Conservation (phyloP, 1,140 invertebrate species). For the Lucilia cuprina region DNA sequence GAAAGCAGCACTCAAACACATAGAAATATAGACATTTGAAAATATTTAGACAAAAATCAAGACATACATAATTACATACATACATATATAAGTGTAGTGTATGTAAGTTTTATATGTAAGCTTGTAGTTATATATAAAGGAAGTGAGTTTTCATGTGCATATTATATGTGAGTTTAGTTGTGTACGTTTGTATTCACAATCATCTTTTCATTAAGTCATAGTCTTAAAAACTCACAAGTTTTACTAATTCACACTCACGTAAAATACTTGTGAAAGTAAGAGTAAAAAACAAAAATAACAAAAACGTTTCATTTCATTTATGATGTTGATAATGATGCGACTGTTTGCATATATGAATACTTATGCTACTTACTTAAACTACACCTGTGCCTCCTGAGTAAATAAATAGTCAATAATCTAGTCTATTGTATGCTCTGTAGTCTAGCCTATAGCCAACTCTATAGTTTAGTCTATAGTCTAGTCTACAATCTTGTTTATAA, state of each 20-base stretch:
- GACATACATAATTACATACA: too few species aligned
- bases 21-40: too few species aligned
- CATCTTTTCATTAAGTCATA: conserved; percentile 9
- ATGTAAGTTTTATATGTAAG: too few species aligned
- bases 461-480: too few species aligned
- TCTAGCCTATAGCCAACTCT: too few species aligned
- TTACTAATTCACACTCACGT: conserved; percentile 17
- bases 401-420: neutral
- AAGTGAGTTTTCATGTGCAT: too few species aligned
- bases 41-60: too few species aligned
- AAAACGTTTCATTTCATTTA: neutral
- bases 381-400: neutral
- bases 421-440: too few species aligned
- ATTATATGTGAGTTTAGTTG: neutral
- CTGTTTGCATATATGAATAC: neutral
- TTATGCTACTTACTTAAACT: neutral
- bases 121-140: too few species aligned
- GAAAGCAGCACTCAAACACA: neutral
- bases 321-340: neutral
- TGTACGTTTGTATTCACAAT: neutral
- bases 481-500: too few species aligned
- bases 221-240: conserved; percentile 17
- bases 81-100: too few species aligned
- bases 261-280: neutral
- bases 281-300: neutral